Evolutionary conservation across 2,797 vertebrate genomes (phyloP).

Genomic region (Phrynocephalus vlangalii): DNA sequence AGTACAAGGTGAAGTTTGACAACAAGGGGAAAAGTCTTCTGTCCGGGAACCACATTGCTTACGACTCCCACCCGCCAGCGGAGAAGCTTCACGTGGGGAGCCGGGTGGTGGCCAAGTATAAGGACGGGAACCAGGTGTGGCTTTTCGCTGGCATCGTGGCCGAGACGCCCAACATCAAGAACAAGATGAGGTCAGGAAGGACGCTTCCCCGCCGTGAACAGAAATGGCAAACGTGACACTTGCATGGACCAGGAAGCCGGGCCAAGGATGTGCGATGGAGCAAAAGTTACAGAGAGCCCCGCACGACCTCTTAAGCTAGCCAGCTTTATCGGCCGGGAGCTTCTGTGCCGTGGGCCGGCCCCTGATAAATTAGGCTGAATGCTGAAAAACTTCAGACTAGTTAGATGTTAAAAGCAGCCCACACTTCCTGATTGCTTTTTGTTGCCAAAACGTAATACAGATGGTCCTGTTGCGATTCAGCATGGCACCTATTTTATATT

Average conservation of each 20-base stretch:
- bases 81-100: constrained; percentile 93
- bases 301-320: too few relatives aligned
- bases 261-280: not conserved
- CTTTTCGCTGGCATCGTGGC: constrained; percentile 98
- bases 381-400: too few relatives aligned
- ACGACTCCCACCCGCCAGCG: constrained; percentile 89
- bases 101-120: constrained; percentile 96
- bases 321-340: too few relatives aligned
- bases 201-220: not conserved
- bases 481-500: too few relatives aligned
- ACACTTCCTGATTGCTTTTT: too few relatives aligned
- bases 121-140: constrained; percentile 95
- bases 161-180: constrained; percentile 95
- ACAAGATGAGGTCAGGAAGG: constrained; percentile 88
- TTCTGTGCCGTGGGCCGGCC: too few relatives aligned
- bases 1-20: constrained; percentile 98
- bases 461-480: too few relatives aligned
- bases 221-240: not conserved
- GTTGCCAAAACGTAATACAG: too few relatives aligned
- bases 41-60: constrained; percentile 97
- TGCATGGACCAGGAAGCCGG: too few relatives aligned
- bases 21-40: constrained; percentile 97
- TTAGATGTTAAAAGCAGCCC: too few relatives aligned
- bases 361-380: too few relatives aligned
- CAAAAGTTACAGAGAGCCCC: too few relatives aligned